Base-by-base conservation (phyloP, 2,888 invertebrate genomes). In the Protonemura montana region DNA sequence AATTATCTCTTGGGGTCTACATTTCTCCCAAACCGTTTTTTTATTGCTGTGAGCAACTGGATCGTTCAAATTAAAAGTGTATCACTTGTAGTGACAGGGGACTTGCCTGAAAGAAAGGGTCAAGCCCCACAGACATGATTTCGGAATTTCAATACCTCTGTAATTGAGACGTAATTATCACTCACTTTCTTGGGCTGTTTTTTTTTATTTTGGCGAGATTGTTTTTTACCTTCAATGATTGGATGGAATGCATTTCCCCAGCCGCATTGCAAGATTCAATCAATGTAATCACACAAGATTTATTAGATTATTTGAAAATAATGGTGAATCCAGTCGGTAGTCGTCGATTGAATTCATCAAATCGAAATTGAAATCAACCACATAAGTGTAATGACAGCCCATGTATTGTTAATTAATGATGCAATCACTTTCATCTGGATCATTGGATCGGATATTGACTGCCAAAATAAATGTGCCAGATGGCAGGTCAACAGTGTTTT, bases 381-480 rank as follows among this genome's bases (percentile, higher is more conserved):
- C 59, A 59, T 59, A 35, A 10, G 35, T 35, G 10, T 59, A 59
- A 59, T 59, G 59, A 59, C 59, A 59, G 59, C 59, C 13, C 35
- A 35, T 10, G 35, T 35, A 59, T 59, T 59, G 59, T 59, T 59
- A 59, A 59, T 59, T 59, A 59, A 59, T 59, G 59, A 59, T 59
- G 59, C 59, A 59, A 59, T 59, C 59, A 59, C 59, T 59, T 59
- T 59, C 59, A 59, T 59, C 59, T 59, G 59, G 59, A 21, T 59
- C 59, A 59, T 59, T 59, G 16, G 59, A 59, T 59, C 59, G 7
- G 13, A 59, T 59, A 59, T 59, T 59, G 59, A 13, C 59, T 59
- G 59, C 59, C 59, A 59, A 59, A 59, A 59, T 21, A 10, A 59
- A 59, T 59, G 2, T 59, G 82, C 82, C 82, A 82, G 82, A 82